Base-by-base conservation (phyloP, 2,888 invertebrate species). In the Rotaria socialis region DNA sequence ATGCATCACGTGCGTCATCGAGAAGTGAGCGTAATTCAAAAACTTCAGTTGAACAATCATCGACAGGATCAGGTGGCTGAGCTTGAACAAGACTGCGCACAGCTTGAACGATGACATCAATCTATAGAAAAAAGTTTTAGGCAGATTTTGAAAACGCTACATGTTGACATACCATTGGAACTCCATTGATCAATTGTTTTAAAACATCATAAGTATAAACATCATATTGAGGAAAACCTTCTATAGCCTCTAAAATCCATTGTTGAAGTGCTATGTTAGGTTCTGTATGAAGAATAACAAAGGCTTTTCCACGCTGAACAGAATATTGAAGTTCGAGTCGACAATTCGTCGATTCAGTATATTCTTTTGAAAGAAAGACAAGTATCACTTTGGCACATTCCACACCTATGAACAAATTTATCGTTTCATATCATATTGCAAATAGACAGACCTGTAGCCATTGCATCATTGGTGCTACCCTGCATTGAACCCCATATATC, bases 401-500 rank as follows among this genome's bases (percentile, higher is more conserved):
- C 3, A 87, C 50, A 27, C 84, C 55, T 55, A 55, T 6, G 4
- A 22, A 19, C 3, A 52, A 52, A 52, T 52, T 14, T 14, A 52
- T 52, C 11, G 11, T 14, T 52, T 14, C 14, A 52, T 47, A 11
- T 11, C 2, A 52, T 52, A 52, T 52, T 14, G 14, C 2, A 52
- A 52, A 14, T 52, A 14, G 11, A 52, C 50, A 55, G 22, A 22
- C 60, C 87, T 27, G 74, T 87, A 11, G 87, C 85, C 87, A 87
- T 87, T 19, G 87, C 85, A 56, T 87, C 87, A 56, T 87, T 85
- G 5, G 67, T 85, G 50, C 47, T 86, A 4, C 85, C 87, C 22
- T 75, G 75, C 87, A 87, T 87, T 27, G 47, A 24, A n/a, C 84
- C 84, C 87, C 87, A 84, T n/a, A 87, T 67, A 85, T 87, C 87